phyloP scores from a whole-genome alignment of 2,888 invertebrate species.

The Sinotaia quadrata region DNA sequence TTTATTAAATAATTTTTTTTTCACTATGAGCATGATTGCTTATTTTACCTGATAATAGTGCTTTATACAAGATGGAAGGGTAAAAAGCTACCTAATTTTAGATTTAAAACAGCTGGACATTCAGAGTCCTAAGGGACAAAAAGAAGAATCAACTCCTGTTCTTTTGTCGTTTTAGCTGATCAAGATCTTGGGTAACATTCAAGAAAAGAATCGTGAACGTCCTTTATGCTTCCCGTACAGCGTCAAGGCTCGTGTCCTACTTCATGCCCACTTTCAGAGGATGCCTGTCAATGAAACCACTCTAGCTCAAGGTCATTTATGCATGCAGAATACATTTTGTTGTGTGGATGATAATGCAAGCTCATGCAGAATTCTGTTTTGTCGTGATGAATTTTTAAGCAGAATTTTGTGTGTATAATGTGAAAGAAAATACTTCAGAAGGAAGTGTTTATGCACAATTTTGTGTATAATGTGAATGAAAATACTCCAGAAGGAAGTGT shows the following conservation, averaged over 20 bases:
- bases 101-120: neutral
- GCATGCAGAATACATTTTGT: too few relatives aligned
- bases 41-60: neutral
- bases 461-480: too few relatives aligned
- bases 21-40: too few relatives aligned
- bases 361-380: too few relatives aligned
- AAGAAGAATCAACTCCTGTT: constrained; percentile 5
- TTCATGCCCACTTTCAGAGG: constrained; percentile 96
- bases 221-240: constrained; percentile 92
- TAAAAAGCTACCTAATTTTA: neutral
- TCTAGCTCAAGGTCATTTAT: constrained; percentile 71
- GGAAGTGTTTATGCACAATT: too few relatives aligned
- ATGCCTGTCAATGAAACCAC: constrained; percentile 74
- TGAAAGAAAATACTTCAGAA: too few relatives aligned
- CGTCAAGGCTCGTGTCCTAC: constrained; percentile 86
- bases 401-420: too few relatives aligned
- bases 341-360: too few relatives aligned
- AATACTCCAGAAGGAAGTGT: too few relatives aligned
- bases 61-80: neutral
- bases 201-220: constrained; percentile 96
- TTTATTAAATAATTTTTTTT: too few relatives aligned
- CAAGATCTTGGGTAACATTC: constrained; percentile 89
- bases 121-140: too few relatives aligned
- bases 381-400: too few relatives aligned
- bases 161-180: constrained; percentile 78